Evolutionary conservation across 2,888 invertebrate genomes (phyloP), one percentile per base, ranked within the genome.

Genomic region (Eudemis profundana): DNA sequence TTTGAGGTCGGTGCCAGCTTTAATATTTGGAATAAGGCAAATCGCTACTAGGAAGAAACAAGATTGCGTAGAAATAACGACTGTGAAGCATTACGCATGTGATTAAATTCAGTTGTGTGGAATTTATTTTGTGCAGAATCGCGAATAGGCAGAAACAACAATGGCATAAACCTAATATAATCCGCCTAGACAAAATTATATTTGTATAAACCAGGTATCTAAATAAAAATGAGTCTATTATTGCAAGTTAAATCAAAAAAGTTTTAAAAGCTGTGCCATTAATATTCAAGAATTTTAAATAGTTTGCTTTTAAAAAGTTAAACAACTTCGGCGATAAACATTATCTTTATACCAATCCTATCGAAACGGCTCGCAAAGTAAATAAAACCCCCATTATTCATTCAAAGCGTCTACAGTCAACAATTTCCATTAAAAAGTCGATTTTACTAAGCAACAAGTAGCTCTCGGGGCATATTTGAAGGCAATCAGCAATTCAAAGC

Each of bases 401-500:
- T 79, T 78, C 75, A 78, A 74, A 74, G 71, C 76, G 57, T 64
- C 59, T 70, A 68, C 75, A 79, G 78, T 79, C 80, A 79, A 79
- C 78, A 76, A 77, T 80, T 77, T 75, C 77, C 78, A 82, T 81
- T 81, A 82, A 81, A 80, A 70, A 67, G 73, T 72, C 72, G 70
- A 76, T 76, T 76, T 77, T 70, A 74, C 74, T 71, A 72, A 77
- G 79, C 81, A 82, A 83, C 80, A 81, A 81, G 81, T 81, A 75
- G 76, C 74, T 72, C 72, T 70, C 67, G 54, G 61, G 63, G 71
- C 76, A 75, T 77, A 77, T 78, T 79, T 75, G 72, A 76, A 74
- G 75, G 74, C 78, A 80, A 82, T 82, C 82, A 80, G 80, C 81
- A 81, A 81, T 81, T 80, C 80, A 80, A 81, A 82, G 73, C 72